Evolutionary conservation across 2,113 vertebrate genomes (phyloP).

Genomic region (Lutjanus erythropterus): DNA sequence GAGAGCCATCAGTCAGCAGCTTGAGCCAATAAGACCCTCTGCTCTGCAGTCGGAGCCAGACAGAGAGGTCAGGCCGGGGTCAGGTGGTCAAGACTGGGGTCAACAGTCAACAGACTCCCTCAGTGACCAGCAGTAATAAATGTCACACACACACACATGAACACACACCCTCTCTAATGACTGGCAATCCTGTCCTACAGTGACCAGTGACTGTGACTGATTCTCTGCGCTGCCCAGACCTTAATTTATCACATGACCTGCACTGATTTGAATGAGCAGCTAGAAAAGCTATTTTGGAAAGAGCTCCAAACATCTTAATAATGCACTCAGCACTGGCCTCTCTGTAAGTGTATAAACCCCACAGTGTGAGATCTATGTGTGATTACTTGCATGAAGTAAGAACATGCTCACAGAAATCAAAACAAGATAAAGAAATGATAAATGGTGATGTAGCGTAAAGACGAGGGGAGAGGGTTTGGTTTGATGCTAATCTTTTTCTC

Average conservation of each 20-base stretch:
- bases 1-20: slow-evolving; percentile 69
- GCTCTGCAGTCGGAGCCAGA: slow-evolving; percentile 70
- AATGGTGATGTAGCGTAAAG: slow-evolving; percentile 48
- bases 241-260: slow-evolving; percentile 64
- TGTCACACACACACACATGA: slow-evolving; percentile 35
- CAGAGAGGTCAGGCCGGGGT: slow-evolving; percentile 71
- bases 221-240: slow-evolving; percentile 55
- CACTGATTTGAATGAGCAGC: slow-evolving; percentile 49
- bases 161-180: slow-evolving; percentile 34
- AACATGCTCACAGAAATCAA: slow-evolving; percentile 52
- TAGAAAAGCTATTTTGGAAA: slow-evolving; percentile 41
- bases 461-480: slow-evolving; percentile 33
- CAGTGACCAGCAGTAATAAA: slow-evolving; percentile 67
- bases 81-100: slow-evolving; percentile 66
- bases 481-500: slow-evolving; percentile 64
- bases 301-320: slow-evolving; percentile 46
- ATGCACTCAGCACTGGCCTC: slow-evolving; percentile 12
- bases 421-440: slow-evolving; percentile 60
- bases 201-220: slow-evolving; percentile 70
- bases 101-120: slow-evolving; percentile 69
- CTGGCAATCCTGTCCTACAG: slow-evolving; percentile 40
- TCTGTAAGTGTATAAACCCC: slow-evolving; percentile 18
- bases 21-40: slow-evolving; percentile 76
- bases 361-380: slow-evolving; percentile 19
- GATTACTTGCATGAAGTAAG: slow-evolving; percentile 47